A percentile compares a stretch with the other conserved stretches of the same genome.
phyloP scores from a whole-genome alignment of 2,888 invertebrate genomes.

The Laothoe populi region DNA sequence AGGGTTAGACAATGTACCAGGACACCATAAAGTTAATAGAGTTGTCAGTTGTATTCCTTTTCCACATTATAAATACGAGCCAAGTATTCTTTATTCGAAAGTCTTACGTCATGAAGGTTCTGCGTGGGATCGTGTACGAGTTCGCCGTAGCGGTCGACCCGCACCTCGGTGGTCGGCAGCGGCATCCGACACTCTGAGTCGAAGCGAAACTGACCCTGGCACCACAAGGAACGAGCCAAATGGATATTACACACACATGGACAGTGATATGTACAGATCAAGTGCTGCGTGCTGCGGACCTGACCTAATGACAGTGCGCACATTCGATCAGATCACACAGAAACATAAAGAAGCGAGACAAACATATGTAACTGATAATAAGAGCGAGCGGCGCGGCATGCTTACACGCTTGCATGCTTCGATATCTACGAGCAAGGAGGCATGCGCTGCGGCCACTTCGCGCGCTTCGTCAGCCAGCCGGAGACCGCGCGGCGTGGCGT shows the following conservation, averaged over 20 bases:
- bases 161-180: slow-evolving; percentile 90
- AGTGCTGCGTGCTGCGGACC: slow-evolving; percentile 38
- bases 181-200: slow-evolving; percentile 92
- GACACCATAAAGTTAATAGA: slow-evolving; percentile 49
- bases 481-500: slow-evolving; percentile 73
- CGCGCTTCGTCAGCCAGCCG: slow-evolving; percentile 79
- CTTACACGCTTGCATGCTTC: slow-evolving; percentile 90
- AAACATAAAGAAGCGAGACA: slow-evolving; percentile 55
- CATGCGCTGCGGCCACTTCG: slow-evolving; percentile 81
- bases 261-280: slow-evolving; percentile 41
- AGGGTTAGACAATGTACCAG: slow-evolving; percentile 37
- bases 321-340: slow-evolving; percentile 36
- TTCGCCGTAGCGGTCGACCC: slow-evolving; percentile 85
- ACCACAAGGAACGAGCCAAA: slow-evolving; percentile 61
- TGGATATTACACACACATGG: slow-evolving; percentile 43
- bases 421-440: slow-evolving; percentile 83
- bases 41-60: slow-evolving; percentile 34
- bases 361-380: slow-evolving; percentile 49
- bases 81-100: slow-evolving; percentile 34
- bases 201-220: slow-evolving; percentile 95
- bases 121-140: slow-evolving; percentile 79
- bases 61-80: slow-evolving; percentile 32
- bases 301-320: slow-evolving; percentile 32
- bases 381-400: slow-evolving; percentile 83
- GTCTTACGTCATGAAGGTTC: slow-evolving; percentile 86